A percentile compares a stretch with the other conserved stretches of the same genome.
Evolutionary conservation across 2,113 vertebrate genomes (phyloP).

Genomic region (Rhinolophus sinicus): DNA sequence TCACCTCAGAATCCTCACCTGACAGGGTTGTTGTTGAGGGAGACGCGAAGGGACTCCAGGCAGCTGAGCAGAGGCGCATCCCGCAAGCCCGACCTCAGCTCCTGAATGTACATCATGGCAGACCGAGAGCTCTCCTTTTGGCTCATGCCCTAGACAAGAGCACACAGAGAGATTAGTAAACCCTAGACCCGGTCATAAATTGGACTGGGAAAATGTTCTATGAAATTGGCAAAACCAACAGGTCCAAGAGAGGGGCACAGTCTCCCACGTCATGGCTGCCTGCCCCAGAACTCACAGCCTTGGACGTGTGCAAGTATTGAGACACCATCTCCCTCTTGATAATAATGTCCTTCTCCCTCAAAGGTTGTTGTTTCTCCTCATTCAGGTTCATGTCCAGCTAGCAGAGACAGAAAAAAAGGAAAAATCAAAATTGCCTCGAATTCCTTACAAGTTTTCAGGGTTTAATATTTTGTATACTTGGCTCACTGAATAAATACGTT

Average conservation of each 20-base stretch:
- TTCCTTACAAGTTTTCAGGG: slow-evolving; percentile 35
- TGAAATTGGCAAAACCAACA: slow-evolving; percentile 30
- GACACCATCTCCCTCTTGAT: slow-evolving; percentile 94
- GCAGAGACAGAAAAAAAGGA: not conserved
- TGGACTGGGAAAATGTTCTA: not conserved
- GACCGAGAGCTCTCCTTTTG: slow-evolving; percentile 93
- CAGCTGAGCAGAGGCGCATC: slow-evolving; percentile 89
- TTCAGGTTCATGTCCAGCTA: slow-evolving; percentile 95
- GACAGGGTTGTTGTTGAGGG: slow-evolving; percentile 96
- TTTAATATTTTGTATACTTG: slow-evolving; percentile 34
- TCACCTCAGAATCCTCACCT: slow-evolving; percentile 85
- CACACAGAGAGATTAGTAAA: not conserved
- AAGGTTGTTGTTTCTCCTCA: slow-evolving; percentile 90
- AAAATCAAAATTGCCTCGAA: not conserved
- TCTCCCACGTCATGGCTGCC: not conserved
- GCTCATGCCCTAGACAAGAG: slow-evolving; percentile 87
- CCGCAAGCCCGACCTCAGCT: slow-evolving; percentile 89
- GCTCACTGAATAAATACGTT: slow-evolving; percentile 36
- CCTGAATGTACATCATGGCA: slow-evolving; percentile 93
- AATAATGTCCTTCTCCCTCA: slow-evolving; percentile 89
- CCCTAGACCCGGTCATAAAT: not conserved
- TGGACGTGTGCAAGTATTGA: slow-evolving; percentile 91
- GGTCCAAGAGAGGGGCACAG: not conserved
- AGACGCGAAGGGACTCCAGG: slow-evolving; percentile 93
- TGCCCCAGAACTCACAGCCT: slow-evolving; percentile 87